Percentiles rank a stretch among this genome's conserved stretches.
Conservation (phyloP, 1,140 invertebrate genomes). For the Bombus haemorrhoidalis region DNA sequence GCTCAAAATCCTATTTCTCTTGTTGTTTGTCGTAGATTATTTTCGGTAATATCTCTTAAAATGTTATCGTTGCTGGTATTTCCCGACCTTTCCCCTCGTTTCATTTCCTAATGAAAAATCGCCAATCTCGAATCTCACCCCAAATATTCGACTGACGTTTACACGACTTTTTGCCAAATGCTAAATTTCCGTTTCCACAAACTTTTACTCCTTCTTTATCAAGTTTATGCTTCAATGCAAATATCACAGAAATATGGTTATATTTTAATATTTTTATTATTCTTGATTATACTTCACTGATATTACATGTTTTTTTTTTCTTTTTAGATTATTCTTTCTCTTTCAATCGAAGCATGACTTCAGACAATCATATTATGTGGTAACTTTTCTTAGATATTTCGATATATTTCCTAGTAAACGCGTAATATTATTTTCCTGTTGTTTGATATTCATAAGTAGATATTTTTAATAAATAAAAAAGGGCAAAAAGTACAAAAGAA, state of each 20-base stretch:
- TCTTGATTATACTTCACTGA: neutral
- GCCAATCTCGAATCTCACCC: neutral
- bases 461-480: no score
- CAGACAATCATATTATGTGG: no score
- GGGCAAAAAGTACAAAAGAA: no score
- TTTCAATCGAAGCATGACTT: no score
- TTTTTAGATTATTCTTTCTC: no score
- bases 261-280: neutral
- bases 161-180: neutral
- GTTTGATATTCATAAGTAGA: no score
- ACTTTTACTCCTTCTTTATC: no score
- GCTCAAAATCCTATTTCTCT: neutral
- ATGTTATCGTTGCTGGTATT: neutral
- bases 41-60: neutral
- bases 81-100: neutral
- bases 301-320: neutral
- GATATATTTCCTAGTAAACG: no score
- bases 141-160: neutral
- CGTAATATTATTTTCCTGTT: no score
- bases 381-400: no score
- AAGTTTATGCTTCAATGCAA: neutral
- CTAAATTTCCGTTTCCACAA: no score
- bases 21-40: neutral
- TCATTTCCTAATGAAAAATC: neutral
- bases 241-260: neutral